phyloP scores from a whole-genome alignment of 2,113 vertebrate genomes.

The Anseranas semipalmata region DNA sequence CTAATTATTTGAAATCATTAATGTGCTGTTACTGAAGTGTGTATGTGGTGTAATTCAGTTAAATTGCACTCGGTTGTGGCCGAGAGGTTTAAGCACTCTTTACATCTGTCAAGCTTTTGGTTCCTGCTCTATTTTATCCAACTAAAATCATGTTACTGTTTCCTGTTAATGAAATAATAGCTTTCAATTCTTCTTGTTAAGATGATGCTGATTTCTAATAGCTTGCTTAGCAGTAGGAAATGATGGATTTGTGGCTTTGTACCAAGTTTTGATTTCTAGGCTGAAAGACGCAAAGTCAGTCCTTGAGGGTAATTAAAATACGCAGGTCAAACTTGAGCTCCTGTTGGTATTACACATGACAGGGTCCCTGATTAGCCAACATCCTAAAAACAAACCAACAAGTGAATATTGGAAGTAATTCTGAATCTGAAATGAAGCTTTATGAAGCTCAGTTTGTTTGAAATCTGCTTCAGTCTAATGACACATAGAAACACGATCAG shows the following conservation, averaged over 20 bases:
- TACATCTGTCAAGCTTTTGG: neutral
- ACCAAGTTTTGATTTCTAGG: neutral
- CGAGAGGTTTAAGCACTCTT: neutral
- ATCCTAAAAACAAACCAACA: neutral
- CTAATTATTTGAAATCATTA: neutral
- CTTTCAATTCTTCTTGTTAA: neutral
- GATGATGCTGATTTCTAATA: neutral
- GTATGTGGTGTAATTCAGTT: neutral
- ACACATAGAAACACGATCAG: neutral
- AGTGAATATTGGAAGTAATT: neutral
- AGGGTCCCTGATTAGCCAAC: neutral
- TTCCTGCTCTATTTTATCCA: neutral
- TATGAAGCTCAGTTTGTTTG: neutral
- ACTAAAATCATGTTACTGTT: neutral
- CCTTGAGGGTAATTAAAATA: neutral
- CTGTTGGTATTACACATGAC: fast-evolving
- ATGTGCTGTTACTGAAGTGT: neutral
- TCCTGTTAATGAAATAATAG: neutral
- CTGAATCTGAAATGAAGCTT: neutral
- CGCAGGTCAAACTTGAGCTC: neutral
- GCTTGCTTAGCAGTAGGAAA: neutral
- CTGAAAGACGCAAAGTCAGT: neutral
- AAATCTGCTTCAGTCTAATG: neutral
- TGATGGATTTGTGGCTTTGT: neutral
- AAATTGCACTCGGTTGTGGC: neutral